A percentile compares a stretch with the other conserved stretches of the same genome.
These are phyloP conservation scores for Cheilosia vulpina DNA, from an alignment of 2,888 invertebrate species.

Conservation along the genomic window DNA sequence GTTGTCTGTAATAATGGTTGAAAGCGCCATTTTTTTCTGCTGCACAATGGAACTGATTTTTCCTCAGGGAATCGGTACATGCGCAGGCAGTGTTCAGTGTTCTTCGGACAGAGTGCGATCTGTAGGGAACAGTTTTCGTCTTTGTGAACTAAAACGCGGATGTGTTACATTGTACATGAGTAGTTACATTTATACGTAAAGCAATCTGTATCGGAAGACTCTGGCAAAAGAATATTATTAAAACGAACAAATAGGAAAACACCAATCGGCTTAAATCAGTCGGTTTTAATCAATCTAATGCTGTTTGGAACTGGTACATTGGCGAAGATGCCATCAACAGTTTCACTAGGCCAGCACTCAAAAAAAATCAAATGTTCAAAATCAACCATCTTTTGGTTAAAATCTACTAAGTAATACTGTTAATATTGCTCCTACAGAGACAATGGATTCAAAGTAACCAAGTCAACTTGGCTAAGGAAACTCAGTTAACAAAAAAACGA, in stretches of 20 bases:
- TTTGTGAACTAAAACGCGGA: constrained; percentile 31
- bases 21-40: constrained; percentile 14
- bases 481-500: no score
- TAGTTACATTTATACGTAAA: background rate
- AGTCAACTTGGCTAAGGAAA: no score
- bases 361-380: no score
- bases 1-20: constrained; percentile 22
- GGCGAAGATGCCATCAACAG: no score
- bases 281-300: background rate
- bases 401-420: no score
- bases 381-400: no score
- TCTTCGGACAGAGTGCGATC: constrained; percentile 13
- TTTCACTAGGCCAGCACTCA: no score
- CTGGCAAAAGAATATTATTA: background rate
- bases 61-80: constrained; percentile 49
- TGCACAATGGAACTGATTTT: constrained; percentile 50
- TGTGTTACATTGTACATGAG: background rate
- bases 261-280: background rate
- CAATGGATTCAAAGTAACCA: no score
- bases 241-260: background rate
- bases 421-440: no score
- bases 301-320: no score
- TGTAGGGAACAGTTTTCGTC: constrained; percentile 10
- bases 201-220: background rate
- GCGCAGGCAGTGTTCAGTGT: constrained; percentile 18